phyloP scores from a whole-genome alignment of 2,113 vertebrate genomes.

The Manacus vitellinus region DNA sequence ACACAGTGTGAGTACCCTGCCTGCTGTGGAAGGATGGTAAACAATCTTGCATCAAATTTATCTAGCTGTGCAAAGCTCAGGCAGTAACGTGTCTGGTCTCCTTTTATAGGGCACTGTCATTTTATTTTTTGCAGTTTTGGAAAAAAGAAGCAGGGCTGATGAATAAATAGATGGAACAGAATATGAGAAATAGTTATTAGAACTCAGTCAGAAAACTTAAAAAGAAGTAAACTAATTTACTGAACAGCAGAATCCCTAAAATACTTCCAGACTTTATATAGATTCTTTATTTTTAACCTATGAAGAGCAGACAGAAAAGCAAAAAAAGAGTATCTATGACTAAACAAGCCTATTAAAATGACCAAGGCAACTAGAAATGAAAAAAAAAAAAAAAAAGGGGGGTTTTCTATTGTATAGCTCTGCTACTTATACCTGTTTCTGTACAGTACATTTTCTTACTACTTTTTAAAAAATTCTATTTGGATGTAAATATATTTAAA shows the following conservation, averaged over 20 bases:
- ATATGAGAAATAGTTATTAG: neutral
- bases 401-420: neutral
- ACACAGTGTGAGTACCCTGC: neutral
- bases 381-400: neutral
- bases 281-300: conserved; percentile 14
- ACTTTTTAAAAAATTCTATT: neutral
- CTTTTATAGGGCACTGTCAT: neutral
- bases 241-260: neutral
- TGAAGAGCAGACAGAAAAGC: neutral
- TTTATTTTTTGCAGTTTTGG: neutral
- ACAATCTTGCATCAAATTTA: neutral
- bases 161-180: conserved; percentile 1
- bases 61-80: neutral
- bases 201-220: neutral
- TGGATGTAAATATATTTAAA: neutral
- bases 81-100: neutral
- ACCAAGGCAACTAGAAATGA: neutral
- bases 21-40: neutral
- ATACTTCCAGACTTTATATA: neutral
- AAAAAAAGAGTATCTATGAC: neutral
- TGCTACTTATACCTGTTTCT: neutral
- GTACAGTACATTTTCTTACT: neutral
- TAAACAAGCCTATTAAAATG: conserved; percentile 24
- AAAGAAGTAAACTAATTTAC: conserved; percentile 1
- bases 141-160: neutral